These are phyloP conservation scores for Solenopsis fugax DNA, from an alignment of 1,140 invertebrate species.

Conservation along the genomic window DNA sequence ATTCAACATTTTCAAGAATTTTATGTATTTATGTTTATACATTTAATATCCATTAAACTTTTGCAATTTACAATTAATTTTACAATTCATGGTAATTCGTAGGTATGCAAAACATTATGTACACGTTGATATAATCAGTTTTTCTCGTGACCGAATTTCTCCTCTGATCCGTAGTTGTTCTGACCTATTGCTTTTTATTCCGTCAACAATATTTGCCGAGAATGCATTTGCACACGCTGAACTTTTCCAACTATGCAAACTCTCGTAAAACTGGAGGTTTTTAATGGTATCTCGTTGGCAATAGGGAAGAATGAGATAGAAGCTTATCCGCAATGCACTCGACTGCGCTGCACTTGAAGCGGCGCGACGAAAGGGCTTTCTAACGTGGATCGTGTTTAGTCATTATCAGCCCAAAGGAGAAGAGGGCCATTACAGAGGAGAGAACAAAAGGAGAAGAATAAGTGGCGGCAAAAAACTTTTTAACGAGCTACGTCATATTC, in stretches of 20 bases:
- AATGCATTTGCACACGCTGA: constrained; percentile 8
- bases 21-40: background rate
- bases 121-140: background rate
- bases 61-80: background rate
- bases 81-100: background rate
- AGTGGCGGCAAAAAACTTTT: constrained; percentile 34
- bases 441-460: constrained; percentile 42
- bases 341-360: constrained; percentile 23
- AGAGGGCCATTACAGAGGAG: constrained; percentile 1
- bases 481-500: constrained; percentile 13
- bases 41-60: background rate
- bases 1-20: background rate
- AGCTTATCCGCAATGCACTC: constrained; percentile 21
- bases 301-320: background rate
- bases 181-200: constrained; percentile 6
- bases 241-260: constrained; percentile 37
- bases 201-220: background rate
- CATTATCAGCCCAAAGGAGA: constrained; percentile 47
- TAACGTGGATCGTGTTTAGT: constrained; percentile 55
- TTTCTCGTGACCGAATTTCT: background rate
- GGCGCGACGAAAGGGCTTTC: background rate
- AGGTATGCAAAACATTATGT: background rate
- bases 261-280: constrained; percentile 28
- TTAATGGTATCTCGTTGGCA: constrained; percentile 32
- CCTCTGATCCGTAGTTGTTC: background rate